phyloP scores from a whole-genome alignment of 2,113 vertebrate species.

The Lates calcarifer region DNA sequence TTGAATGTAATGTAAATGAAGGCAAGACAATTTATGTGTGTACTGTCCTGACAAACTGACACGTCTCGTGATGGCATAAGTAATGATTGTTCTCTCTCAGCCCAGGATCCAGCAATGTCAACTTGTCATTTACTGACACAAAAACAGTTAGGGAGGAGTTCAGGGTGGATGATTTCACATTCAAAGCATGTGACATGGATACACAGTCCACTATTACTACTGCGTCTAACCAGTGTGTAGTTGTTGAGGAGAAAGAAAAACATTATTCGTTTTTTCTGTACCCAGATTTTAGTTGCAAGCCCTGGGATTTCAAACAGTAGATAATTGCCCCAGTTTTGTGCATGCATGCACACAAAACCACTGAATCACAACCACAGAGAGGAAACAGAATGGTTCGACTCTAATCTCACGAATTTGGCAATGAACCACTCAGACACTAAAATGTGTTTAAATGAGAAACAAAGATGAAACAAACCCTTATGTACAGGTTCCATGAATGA shows the following conservation, averaged over 20 bases:
- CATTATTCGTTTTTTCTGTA: neutral
- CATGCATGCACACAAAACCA: conserved; percentile 17
- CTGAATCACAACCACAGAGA: neutral
- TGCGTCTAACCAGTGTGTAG: conserved; percentile 2
- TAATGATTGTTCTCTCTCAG: neutral
- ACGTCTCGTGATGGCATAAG: neutral
- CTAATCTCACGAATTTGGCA: neutral
- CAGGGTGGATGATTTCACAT: neutral
- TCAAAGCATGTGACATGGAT: neutral
- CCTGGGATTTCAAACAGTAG: neutral
- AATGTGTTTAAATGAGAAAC: neutral
- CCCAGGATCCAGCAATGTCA: neutral
- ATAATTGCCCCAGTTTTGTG: conserved; percentile 4
- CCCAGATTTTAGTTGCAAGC: neutral
- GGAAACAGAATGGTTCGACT: neutral
- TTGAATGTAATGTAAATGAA: neutral
- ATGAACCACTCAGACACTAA: neutral
- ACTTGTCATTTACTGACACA: neutral
- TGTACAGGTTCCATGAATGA: neutral
- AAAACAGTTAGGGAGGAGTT: neutral
- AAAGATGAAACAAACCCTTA: conserved; percentile 2
- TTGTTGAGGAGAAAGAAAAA: neutral
- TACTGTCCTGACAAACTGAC: too few relatives aligned
- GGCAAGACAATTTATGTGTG: too few relatives aligned
- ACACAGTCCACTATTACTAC: neutral